phyloP scores from a whole-genome alignment of 2,888 invertebrate species.

The Exephanes ischioxanthus region DNA sequence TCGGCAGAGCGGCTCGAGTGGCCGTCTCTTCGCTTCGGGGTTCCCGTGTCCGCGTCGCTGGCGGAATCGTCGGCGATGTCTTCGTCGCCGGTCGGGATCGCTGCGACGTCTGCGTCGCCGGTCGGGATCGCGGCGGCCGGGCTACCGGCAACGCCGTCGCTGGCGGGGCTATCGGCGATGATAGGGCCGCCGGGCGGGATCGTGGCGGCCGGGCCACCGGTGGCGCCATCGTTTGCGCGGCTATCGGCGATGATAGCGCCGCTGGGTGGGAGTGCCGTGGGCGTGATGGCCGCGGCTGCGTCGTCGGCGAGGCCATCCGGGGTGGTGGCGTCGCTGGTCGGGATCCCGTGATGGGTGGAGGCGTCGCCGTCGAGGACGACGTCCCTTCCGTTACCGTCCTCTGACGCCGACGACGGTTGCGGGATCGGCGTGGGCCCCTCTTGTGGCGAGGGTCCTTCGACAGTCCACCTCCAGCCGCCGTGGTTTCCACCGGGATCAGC shows the following conservation, averaged over 20 bases:
- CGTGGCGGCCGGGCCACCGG: neutral
- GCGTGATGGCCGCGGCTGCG: neutral
- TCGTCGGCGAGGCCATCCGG: neutral
- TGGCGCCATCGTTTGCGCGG: neutral
- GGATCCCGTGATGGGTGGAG: fast-evolving
- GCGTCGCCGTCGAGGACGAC: no score
- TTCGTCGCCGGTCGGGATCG: neutral
- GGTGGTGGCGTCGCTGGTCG: neutral
- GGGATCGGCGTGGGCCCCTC: neutral
- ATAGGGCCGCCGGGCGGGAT: neutral
- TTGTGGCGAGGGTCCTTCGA: neutral
- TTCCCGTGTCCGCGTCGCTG: no score
- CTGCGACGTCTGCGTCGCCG: neutral
- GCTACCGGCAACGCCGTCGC: no score
- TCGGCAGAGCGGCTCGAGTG: neutral
- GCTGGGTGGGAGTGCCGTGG: neutral
- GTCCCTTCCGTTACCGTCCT: neutral
- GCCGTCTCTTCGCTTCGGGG: neutral
- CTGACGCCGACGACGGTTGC: neutral
- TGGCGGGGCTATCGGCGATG: no score
- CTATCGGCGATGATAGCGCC: neutral
- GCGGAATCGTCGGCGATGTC: no score
- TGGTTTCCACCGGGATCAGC: neutral
- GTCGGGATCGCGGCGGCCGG: no score
- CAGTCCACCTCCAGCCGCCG: neutral